These are phyloP conservation scores for Arge pagana DNA, from an alignment of 2,888 invertebrate species.

Conservation along the genomic window DNA sequence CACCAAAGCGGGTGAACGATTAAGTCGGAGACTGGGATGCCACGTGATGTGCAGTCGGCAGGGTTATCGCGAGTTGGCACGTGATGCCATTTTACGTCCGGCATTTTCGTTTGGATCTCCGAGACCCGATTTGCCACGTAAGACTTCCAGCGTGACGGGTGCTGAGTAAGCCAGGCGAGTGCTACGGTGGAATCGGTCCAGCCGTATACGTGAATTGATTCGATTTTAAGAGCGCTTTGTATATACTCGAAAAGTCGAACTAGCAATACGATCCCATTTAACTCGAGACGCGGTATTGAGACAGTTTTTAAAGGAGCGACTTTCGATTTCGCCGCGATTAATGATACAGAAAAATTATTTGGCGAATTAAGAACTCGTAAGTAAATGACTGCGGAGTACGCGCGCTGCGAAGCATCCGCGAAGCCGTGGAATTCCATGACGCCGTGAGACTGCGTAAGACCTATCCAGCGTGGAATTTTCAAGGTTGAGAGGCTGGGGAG, in stretches of 20 bases:
- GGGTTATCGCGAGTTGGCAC: slow-evolving; percentile 33
- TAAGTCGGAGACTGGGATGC: slow-evolving; percentile 27
- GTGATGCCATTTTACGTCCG: slow-evolving; percentile 23
- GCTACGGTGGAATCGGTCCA: slow-evolving; percentile 35
- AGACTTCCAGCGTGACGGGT: slow-evolving; percentile 24
- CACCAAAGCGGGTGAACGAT: slow-evolving; percentile 31
- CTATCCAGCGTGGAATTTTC: slow-evolving; percentile 27
- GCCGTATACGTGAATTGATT: slow-evolving; percentile 10
- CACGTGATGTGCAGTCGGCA: slow-evolving; percentile 35
- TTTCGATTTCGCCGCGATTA: slow-evolving; percentile 24
- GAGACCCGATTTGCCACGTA: slow-evolving; percentile 28
- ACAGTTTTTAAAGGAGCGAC: slow-evolving; percentile 27
- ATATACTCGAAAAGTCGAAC: slow-evolving; percentile 15
- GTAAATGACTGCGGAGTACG: slow-evolving; percentile 24
- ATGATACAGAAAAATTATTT: background rate
- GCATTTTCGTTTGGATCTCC: slow-evolving; percentile 17
- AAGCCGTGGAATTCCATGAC: slow-evolving; percentile 27
- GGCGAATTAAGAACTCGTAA: slow-evolving; percentile 26
- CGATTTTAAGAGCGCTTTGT: background rate
- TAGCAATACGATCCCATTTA: slow-evolving; percentile 20
- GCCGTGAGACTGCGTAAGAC: background rate
- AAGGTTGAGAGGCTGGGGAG: slow-evolving; percentile 1
- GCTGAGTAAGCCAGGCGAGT: slow-evolving; percentile 29
- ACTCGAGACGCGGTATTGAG: slow-evolving; percentile 22
- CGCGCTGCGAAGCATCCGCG: slow-evolving; percentile 23